A percentile compares a stretch with the other conserved stretches of the same genome.
Conservation (phyloP, 2,113 vertebrate species). For the Cathartes aura region DNA sequence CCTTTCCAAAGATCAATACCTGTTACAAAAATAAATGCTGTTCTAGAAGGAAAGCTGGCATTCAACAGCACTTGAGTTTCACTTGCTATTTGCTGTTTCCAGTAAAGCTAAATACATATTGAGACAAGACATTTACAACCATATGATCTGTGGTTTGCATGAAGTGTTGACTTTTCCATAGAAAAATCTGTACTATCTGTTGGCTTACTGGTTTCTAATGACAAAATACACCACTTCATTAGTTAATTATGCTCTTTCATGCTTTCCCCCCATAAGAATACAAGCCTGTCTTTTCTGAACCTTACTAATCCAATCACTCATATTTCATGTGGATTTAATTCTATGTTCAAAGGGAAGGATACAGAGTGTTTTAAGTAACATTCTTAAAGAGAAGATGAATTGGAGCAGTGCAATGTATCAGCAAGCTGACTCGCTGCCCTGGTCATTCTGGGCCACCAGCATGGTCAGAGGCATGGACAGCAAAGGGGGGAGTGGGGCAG, state of each 20-base stretch:
- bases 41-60: not conserved
- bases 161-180: not conserved
- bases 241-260: not conserved
- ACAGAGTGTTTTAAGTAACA: not conserved
- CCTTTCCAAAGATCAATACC: not conserved
- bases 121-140: not conserved
- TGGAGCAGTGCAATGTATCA: fast-evolving
- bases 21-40: not conserved
- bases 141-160: not conserved
- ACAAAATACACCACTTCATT: not conserved
- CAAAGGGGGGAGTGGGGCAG: not conserved
- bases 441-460: not conserved
- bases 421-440: not conserved
- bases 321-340: not conserved
- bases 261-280: not conserved
- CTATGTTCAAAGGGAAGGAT: not conserved
- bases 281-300: not conserved
- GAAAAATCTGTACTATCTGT: not conserved
- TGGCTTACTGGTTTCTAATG: not conserved
- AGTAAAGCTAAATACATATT: not conserved
- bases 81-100: not conserved
- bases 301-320: not conserved
- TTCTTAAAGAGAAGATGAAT: not conserved
- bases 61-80: not conserved
- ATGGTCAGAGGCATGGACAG: not conserved